A percentile compares a stretch with the other conserved stretches of the same genome.
Conservation (phyloP, 2,888 invertebrate species). For the Aricia artaxerxes region DNA sequence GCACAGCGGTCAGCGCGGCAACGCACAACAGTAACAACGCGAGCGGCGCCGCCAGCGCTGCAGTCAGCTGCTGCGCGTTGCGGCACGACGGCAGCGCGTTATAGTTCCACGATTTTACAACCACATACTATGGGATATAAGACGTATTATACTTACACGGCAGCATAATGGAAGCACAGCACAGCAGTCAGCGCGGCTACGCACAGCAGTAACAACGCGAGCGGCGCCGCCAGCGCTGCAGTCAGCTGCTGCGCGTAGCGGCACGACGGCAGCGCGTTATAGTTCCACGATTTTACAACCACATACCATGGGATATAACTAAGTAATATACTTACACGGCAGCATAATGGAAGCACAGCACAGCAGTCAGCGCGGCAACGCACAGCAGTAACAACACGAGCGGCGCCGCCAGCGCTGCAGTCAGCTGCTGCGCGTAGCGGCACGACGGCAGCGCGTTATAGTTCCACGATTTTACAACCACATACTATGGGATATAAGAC, state of each 20-base stretch:
- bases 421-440: slow-evolving; percentile 85
- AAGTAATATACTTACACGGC: slow-evolving; percentile 85
- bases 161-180: slow-evolving; percentile 88
- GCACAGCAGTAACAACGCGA: slow-evolving; percentile 83
- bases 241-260: slow-evolving; percentile 86
- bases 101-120: slow-evolving; percentile 69
- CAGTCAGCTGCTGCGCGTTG: slow-evolving; percentile 84
- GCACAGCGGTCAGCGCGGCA: slow-evolving; percentile 84
- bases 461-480: slow-evolving; percentile 63
- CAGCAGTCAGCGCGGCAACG: slow-evolving; percentile 84
- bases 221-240: slow-evolving; percentile 85
- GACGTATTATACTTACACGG: slow-evolving; percentile 84
- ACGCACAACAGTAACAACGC: slow-evolving; percentile 84
- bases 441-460: slow-evolving; percentile 83
- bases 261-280: slow-evolving; percentile 82
- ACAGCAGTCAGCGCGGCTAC: slow-evolving; percentile 85
- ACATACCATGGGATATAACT: too few species aligned
- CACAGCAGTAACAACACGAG: slow-evolving; percentile 84
- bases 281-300: slow-evolving; percentile 71
- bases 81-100: slow-evolving; percentile 83
- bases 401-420: slow-evolving; percentile 86
- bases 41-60: slow-evolving; percentile 86
- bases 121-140: background rate
- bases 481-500: slow-evolving; percentile 50
- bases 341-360: slow-evolving; percentile 88